A percentile compares a stretch with the other conserved stretches of the same genome.
These are phyloP conservation scores for Trichacis sp. DNA, from an alignment of 2,888 invertebrate species.

Conservation along the genomic window DNA sequence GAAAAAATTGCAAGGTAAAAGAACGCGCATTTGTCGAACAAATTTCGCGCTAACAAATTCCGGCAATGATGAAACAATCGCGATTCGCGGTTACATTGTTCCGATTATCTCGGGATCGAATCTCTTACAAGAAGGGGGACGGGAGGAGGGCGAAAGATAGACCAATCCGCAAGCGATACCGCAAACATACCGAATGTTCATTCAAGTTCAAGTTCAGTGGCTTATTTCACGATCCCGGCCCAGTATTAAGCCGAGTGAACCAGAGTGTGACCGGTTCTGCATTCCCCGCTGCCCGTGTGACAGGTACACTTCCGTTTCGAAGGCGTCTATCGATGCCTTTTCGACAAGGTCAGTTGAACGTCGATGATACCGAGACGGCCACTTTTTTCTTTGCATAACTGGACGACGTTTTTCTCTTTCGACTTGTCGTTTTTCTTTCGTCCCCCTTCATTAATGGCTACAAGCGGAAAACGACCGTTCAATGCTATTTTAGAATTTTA, in stretches of 20 bases:
- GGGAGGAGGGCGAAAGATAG: conserved; percentile 14
- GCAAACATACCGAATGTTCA: conserved; percentile 34
- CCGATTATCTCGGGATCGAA: conserved; percentile 31
- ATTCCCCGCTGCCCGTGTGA: conserved; percentile 38
- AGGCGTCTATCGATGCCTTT: conserved; percentile 1
- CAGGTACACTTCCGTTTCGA: conserved; percentile 35
- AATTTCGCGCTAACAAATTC: conserved; percentile 21
- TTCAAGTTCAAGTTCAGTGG: conserved; percentile 33
- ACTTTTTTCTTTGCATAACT: conserved; percentile 4
- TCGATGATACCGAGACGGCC: conserved; percentile 26
- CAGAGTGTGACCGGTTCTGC: conserved; percentile 45
- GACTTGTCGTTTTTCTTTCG: no score
- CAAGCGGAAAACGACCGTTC: no score
- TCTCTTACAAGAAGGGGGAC: conserved; percentile 11
- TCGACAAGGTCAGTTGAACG: conserved; percentile 37
- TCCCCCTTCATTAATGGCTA: no score
- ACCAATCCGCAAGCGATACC: conserved; percentile 33
- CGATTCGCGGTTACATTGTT: conserved; percentile 37
- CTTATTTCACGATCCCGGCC: no score
- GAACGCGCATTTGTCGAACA: conserved; percentile 29
- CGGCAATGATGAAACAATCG: conserved; percentile 32
- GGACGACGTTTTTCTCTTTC: background rate
- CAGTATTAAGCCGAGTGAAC: no score
- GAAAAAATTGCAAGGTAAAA: no score
- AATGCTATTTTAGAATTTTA: no score